Evolutionary conservation across 1,140 invertebrate species (phyloP).

Genomic region (Oscheius sp.): DNA sequence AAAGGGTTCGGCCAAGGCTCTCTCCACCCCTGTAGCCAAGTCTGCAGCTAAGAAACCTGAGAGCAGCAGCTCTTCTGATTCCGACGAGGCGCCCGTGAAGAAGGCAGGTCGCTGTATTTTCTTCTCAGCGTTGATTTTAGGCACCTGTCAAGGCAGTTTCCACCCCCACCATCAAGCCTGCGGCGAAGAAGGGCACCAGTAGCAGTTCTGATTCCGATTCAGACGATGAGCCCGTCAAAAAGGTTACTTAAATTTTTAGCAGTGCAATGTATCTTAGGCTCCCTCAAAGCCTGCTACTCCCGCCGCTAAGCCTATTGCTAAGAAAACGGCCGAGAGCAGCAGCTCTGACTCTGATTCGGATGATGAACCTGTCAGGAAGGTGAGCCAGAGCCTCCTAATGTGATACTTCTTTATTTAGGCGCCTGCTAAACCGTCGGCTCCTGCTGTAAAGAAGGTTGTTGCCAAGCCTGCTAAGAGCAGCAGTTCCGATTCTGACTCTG

Average conservation of each 20-base stretch:
- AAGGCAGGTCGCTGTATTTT: too few species aligned
- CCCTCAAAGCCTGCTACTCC: constrained; percentile 24
- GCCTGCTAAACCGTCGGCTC: background rate
- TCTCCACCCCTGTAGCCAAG: too few species aligned
- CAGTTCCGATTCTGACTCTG: constrained; percentile 27
- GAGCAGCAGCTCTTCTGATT: too few species aligned
- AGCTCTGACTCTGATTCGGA: constrained; percentile 25
- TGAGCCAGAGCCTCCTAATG: background rate
- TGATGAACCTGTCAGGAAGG: constrained; percentile 27
- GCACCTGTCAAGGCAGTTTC: background rate
- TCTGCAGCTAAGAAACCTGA: too few species aligned
- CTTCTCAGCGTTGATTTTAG: too few species aligned
- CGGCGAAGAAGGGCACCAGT: constrained; percentile 33
- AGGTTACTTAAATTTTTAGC: background rate
- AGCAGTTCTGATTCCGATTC: constrained; percentile 20
- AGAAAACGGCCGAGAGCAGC: constrained; percentile 64
- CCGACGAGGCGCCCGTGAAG: too few species aligned
- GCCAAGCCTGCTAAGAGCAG: constrained; percentile 22
- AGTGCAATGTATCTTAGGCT: background rate
- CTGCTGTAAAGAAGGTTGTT: constrained; percentile 29
- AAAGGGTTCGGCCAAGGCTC: too few species aligned
- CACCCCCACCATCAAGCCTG: background rate
- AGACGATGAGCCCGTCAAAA: too few species aligned
- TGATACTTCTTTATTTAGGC: constrained; percentile 2
- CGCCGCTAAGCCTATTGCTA: constrained; percentile 24